Evolutionary conservation across 37 sponge, comb jelly and placozoan genomes (phyloP), one percentile per base, ranked within the genome.

Genomic region (Chondrilla cf. caribensis): DNA sequence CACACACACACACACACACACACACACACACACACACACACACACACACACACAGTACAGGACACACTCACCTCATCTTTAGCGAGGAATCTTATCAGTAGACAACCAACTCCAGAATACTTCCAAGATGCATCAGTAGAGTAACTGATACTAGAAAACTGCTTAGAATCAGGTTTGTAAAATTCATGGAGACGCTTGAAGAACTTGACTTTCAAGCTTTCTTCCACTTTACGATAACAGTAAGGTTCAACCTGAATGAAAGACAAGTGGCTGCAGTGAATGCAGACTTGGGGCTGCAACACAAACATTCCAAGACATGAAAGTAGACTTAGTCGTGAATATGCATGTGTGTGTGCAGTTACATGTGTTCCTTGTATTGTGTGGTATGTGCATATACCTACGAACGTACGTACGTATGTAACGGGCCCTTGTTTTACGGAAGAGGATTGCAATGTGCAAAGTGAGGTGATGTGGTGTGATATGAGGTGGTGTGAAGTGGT

Each of bases 101-200:
- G 84, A 38, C 82, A 47, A 24, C 92, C 95, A 4, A 94, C 84
- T 22, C 85, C 31, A 19, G 95, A 88, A 79, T 86, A 94, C 29
- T 29, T 68, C 54, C 67, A 72, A 11, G 78, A 57, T 44, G 88
- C 78, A 14, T 7, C 82, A 40, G 81, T 60, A 18, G 86, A 70
- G 54, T 86, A 90, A 0, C 38, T 17, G 19, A 94, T 87, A 68
- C 59, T 25, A 21, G 89, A 75, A 55, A 81, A 94, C 42, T 71
- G 83, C 42, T 86, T 79, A 39, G 73, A 79, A 43, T 82, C 85
- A 24, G 95, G 95, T 47, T 88, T 90, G 82, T 82, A 94, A 79
- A 94, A 94, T 60, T 87, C 83, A 66, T 79, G 83, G 70, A 94
- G 55, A 19, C 89, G 60, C 41, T 88, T 82, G 77, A 90, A 66